These are phyloP conservation scores for Hephaestus fuliginosus DNA, from an alignment of 2,797 vertebrate species.

Conservation along the genomic window DNA sequence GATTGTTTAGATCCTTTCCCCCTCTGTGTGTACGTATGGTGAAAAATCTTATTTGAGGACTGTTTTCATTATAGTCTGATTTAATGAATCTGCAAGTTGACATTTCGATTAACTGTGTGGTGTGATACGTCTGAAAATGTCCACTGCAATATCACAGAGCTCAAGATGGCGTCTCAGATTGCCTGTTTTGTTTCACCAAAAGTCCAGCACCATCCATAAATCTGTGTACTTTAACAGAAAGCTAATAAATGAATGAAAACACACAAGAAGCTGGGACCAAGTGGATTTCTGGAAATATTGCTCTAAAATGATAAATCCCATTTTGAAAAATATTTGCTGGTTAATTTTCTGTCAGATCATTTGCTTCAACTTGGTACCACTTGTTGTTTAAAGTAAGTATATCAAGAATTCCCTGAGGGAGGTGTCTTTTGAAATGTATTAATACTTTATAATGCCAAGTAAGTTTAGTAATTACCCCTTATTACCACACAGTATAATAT, in stretches of 20 bases:
- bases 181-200: neutral
- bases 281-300: neutral
- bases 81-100: rapidly evolving
- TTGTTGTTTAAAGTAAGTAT: neutral
- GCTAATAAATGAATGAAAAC: neutral
- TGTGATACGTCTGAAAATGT: neutral
- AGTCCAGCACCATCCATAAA: neutral
- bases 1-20: too few species aligned
- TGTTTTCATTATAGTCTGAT: neutral
- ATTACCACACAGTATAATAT: neutral
- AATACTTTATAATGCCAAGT: neutral
- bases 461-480: neutral
- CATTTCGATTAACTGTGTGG: neutral
- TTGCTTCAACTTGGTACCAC: neutral
- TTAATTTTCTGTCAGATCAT: neutral
- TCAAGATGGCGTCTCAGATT: neutral
- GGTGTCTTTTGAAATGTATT: neutral
- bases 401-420: neutral
- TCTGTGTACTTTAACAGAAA: neutral
- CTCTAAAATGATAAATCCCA: neutral
- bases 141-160: neutral
- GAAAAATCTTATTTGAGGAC: rapidly evolving
- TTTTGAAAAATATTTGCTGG: neutral
- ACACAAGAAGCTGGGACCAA: neutral
- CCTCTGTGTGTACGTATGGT: too few species aligned